Conservation (phyloP, 1,140 invertebrate species). For the Sitodiplosis mosellana region DNA sequence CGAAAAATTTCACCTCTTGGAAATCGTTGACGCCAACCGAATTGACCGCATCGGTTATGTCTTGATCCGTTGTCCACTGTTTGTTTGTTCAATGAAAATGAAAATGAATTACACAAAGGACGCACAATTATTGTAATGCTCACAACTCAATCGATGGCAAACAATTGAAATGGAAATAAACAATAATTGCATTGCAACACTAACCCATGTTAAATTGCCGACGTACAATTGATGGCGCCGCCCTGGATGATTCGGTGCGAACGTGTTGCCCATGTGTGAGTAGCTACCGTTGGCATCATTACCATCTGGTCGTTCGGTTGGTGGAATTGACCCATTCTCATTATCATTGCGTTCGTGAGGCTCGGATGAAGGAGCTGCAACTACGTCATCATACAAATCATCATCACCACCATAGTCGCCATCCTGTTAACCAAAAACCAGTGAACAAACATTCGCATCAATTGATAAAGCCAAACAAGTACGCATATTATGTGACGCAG, state of each 20-base stretch:
- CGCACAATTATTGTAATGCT: too few species aligned
- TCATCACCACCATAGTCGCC: conserved; percentile 61
- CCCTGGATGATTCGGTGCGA: conserved; percentile 45
- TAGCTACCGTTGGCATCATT: conserved; percentile 48
- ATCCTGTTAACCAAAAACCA: conserved; percentile 38
- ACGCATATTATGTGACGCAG: neutral
- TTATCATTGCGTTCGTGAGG: conserved; percentile 4
- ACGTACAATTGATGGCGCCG: conserved; percentile 81
- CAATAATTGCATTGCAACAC: conserved; percentile 7
- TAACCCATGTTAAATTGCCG: conserved; percentile 83
- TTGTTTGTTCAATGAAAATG: neutral
- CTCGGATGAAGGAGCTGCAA: conserved; percentile 48
- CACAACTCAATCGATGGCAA: too few species aligned
- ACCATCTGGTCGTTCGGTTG: conserved; percentile 13
- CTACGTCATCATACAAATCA: conserved; percentile 94
- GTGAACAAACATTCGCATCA: too few species aligned
- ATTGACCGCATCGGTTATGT: conserved; percentile 73
- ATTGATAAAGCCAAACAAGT: too few species aligned
- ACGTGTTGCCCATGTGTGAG: conserved; percentile 47
- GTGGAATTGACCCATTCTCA: conserved; percentile 5
- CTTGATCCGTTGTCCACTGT: conserved; percentile 96
- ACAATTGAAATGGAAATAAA: neutral
- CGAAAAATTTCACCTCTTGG: conserved; percentile 97
- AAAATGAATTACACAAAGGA: neutral
- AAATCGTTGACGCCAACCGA: conserved; percentile 84